Conservation (phyloP, 2,797 vertebrate genomes). For the Pseudocheirus occidentalis region DNA sequence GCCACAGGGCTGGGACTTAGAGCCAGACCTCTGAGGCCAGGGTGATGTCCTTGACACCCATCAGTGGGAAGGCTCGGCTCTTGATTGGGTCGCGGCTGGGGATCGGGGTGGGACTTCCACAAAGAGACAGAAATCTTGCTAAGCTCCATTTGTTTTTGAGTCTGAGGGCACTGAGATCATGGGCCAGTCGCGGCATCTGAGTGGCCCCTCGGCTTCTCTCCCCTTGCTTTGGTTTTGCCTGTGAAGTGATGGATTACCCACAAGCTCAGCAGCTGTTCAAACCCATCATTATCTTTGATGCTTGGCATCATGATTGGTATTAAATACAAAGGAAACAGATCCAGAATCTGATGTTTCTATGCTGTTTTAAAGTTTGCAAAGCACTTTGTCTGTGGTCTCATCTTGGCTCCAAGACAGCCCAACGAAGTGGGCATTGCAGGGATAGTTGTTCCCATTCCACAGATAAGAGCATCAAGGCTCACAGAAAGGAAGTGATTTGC, state of each 20-base stretch:
- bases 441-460: neutral
- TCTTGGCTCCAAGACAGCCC: neutral
- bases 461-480: neutral
- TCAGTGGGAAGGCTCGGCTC: too few relatives aligned
- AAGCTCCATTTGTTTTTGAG: neutral
- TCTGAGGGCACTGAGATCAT: conserved; percentile 20
- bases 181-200: neutral
- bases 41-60: too few relatives aligned
- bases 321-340: neutral
- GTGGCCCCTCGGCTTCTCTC: neutral
- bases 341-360: neutral
- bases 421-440: neutral
- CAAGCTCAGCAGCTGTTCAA: neutral
- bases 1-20: too few relatives aligned
- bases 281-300: neutral
- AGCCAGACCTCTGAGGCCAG: too few relatives aligned
- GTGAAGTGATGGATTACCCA: neutral
- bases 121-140: too few relatives aligned
- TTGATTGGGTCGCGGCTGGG: too few relatives aligned
- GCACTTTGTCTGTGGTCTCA: neutral
- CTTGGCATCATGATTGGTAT: neutral
- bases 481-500: neutral
- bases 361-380: neutral
- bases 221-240: neutral
- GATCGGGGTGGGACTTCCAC: too few relatives aligned